These are phyloP conservation scores for Spinibarbus caldwelli DNA, from an alignment of 2,797 vertebrate genomes.

Conservation along the genomic window DNA sequence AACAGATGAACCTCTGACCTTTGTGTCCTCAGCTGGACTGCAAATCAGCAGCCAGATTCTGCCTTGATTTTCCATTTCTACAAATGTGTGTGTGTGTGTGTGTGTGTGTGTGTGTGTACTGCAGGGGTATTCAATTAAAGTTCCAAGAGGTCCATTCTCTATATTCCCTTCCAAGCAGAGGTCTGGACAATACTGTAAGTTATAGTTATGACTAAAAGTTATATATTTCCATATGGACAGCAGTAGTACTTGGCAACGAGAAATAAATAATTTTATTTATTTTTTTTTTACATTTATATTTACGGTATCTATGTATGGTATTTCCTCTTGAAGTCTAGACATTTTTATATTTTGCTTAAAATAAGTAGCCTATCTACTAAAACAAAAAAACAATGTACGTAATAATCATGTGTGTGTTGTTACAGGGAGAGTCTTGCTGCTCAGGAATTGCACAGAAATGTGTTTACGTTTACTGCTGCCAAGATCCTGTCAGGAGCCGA, in stretches of 20 bases:
- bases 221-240: neutral
- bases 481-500: constrained; percentile 81
- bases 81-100: neutral
- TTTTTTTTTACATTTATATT: too few relatives aligned
- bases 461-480: constrained; percentile 81
- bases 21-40: constrained; percentile 15
- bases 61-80: constrained; percentile 6
- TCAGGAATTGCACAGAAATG: constrained; percentile 72
- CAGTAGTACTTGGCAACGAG: neutral
- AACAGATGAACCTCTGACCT: constrained; percentile 41
- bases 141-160: neutral
- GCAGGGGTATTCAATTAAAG: neutral
- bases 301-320: neutral
- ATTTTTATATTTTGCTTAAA: neutral
- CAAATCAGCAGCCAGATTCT: neutral
- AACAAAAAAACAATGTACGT: neutral
- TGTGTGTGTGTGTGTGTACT: neutral
- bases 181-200: neutral
- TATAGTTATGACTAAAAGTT: too few relatives aligned
- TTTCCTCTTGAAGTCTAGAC: neutral
- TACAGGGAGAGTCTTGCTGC: constrained; percentile 41
- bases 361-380: neutral
- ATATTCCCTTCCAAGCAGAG: neutral
- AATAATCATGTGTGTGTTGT: constrained; percentile 52
- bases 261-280: too few relatives aligned